Base-by-base conservation (phyloP, 2,888 invertebrate species). In the Schizaphis graminum region DNA sequence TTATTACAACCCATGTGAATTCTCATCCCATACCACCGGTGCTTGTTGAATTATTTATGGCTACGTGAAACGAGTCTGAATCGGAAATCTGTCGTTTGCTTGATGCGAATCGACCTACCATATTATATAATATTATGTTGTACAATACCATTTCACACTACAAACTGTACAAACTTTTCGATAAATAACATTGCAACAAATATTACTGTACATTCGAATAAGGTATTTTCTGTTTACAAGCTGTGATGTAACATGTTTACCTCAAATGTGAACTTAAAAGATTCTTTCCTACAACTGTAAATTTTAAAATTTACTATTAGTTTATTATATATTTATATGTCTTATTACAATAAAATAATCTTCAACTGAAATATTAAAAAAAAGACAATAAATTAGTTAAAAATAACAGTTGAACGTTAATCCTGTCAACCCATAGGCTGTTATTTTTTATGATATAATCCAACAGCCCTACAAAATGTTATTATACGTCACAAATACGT, bases 41-140 rank as follows among this genome's bases (percentile, higher is more conserved):
- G 35, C 21, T 77, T 21, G 35, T 35, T 77, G 77, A 77, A 77
- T 77, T 77, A 77, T 77, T 77, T 77, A 77, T 77, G 21, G 77
- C 77, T 21, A 8, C 35, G 21, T 35, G 21, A 77, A 77, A 77
- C 35, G 77, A 41, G 35, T 35, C 35, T 21, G 7, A 77, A 35
- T 77, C 35, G 77, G 35, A 77, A 77, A 77, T 77, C 77, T 77
- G 77, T 77, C 77, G 77, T 77, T 77, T 77, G 35, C 77, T 77
- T 21, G n/a, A n/a, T n/a, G 21, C 21, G 21, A 77, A 77, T 77
- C 77, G 35, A 88, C 49, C 3, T 21, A 88, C 77, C 35, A 21
- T 77, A 77, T 77, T 77, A 41, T 35, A 77, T 77, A 77, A 77
- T 77, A 35, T 77, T 77, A 41, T 21, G 21, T 77, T 77, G 77